A percentile compares a stretch with the other conserved stretches of the same genome.
These are phyloP conservation scores for Holothuria glaberrima DNA, from an alignment of 35 echinoderm and acorn worm genomes.

Conservation along the genomic window DNA sequence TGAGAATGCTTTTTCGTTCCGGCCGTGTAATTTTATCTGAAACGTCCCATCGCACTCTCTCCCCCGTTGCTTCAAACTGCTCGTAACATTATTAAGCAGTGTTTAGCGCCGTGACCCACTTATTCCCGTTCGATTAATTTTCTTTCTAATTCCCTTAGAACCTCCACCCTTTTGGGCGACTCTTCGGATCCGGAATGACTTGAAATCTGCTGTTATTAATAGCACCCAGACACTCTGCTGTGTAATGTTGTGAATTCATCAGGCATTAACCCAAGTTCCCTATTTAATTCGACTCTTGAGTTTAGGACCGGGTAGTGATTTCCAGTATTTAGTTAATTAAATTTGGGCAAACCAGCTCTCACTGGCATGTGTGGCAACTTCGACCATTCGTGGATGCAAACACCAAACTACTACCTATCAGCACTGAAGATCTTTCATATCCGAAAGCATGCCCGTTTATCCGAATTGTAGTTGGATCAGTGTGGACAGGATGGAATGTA, in stretches of 20 bases:
- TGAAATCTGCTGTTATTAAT: constrained; percentile 20
- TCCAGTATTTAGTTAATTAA: constrained; percentile 33
- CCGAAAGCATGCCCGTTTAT: too few relatives aligned
- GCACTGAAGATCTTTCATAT: too few relatives aligned
- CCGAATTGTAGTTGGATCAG: too few relatives aligned
- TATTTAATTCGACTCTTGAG: constrained; percentile 16
- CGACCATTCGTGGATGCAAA: constrained; percentile 11
- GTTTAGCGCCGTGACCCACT: constrained; percentile 29
- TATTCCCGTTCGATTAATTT: constrained; percentile 45
- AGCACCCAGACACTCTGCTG: not conserved
- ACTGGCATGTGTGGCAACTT: constrained; percentile 23
- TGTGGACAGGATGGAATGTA: too few relatives aligned
- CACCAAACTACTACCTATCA: not conserved
- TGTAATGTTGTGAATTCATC: constrained; percentile 10
- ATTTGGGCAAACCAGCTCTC: constrained; percentile 6
- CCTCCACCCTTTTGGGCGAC: constrained; percentile 6
- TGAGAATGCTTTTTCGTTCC: too few relatives aligned
- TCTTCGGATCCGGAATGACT: constrained; percentile 34
- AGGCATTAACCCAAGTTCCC: constrained; percentile 26
- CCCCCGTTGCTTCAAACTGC: too few relatives aligned
- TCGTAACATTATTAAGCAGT: too few relatives aligned
- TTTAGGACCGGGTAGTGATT: not conserved
- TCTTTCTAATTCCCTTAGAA: constrained; percentile 18
- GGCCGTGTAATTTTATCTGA: too few relatives aligned
- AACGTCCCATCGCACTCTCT: too few relatives aligned